phyloP scores from a whole-genome alignment of 2,113 vertebrate genomes.

The Petrocephalus microphthalmus region DNA sequence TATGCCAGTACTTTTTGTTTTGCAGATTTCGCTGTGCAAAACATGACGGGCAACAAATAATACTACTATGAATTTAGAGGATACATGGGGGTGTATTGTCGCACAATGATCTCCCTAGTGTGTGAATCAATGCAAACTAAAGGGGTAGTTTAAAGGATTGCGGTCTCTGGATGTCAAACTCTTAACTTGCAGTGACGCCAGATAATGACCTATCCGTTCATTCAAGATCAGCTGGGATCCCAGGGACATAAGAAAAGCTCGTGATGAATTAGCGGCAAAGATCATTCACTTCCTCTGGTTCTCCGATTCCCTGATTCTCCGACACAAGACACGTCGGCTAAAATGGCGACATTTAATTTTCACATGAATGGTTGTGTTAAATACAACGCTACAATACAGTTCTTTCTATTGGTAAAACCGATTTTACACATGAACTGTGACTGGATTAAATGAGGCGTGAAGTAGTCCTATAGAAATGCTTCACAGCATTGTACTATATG shows the following conservation, averaged over 20 bases:
- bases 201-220: background rate
- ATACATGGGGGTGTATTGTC: background rate
- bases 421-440: background rate
- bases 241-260: background rate
- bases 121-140: background rate
- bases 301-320: background rate
- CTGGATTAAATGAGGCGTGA: background rate
- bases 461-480: background rate
- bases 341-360: background rate
- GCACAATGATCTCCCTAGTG: background rate
- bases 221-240: background rate
- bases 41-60: background rate
- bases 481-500: background rate
- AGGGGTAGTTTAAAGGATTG: background rate
- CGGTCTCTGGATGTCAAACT: background rate
- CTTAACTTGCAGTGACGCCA: background rate
- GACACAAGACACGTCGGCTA: background rate
- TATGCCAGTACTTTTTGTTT: background rate
- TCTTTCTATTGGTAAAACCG: background rate
- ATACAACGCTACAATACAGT: background rate
- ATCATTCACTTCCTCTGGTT: background rate
- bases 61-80: background rate
- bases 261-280: background rate
- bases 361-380: background rate
- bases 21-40: background rate